phyloP scores from a whole-genome alignment of 2,113 vertebrate species.

The Grammomys surdaster region DNA sequence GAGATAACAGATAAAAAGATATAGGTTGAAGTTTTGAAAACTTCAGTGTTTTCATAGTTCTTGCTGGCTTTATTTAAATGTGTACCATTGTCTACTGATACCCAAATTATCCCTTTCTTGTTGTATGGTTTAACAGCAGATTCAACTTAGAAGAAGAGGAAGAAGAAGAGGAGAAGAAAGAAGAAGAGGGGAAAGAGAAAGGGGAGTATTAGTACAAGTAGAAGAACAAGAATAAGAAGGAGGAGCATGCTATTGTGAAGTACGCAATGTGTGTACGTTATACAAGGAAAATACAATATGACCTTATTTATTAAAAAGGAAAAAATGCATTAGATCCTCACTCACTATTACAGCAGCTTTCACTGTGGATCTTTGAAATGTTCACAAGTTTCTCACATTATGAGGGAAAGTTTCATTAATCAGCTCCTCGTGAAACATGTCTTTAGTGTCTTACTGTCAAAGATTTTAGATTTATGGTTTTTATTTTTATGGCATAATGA shows the following conservation, averaged over 20 bases:
- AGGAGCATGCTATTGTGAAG: neutral
- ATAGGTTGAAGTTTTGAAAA: neutral
- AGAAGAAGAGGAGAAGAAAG: neutral
- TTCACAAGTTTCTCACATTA: slow-evolving; percentile 46
- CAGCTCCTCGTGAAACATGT: slow-evolving; percentile 31
- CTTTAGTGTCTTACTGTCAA: slow-evolving; percentile 41
- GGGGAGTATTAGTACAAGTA: neutral
- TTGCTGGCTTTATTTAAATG: slow-evolving; percentile 6
- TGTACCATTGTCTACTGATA: neutral
- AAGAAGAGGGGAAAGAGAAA: neutral
- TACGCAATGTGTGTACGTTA: neutral
- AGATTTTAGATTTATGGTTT: slow-evolving; percentile 40
- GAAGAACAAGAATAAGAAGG: neutral
- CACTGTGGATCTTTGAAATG: slow-evolving; percentile 42
- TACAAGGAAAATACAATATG: slow-evolving; percentile 1
- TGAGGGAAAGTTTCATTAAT: slow-evolving; percentile 60
- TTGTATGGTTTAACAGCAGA: slow-evolving; percentile 66
- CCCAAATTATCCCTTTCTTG: slow-evolving; percentile 15
- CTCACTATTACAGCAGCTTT: slow-evolving; percentile 30
- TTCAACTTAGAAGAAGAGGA: neutral
- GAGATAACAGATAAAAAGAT: neutral
- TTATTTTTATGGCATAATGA: slow-evolving; percentile 24
- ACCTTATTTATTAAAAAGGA: slow-evolving; percentile 45
- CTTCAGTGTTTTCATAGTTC: slow-evolving; percentile 14
- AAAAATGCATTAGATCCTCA: slow-evolving; percentile 17